Evolutionary conservation across 1,140 invertebrate species (phyloP).

Genomic region (Caenorhabditis briggsae): DNA sequence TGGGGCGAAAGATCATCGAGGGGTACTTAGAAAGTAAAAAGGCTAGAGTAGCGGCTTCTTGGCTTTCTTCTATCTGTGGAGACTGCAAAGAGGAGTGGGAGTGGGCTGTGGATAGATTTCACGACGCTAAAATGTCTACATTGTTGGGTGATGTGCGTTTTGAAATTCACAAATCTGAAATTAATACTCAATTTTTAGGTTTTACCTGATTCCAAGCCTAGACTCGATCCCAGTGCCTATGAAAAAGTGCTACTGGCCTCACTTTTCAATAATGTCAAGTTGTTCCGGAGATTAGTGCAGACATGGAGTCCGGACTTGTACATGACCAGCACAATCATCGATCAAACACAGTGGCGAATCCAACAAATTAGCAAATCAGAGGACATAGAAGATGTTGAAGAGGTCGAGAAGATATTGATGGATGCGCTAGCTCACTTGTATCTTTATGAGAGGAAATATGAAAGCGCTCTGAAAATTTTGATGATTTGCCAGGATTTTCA

Average conservation of each 20-base stretch:
- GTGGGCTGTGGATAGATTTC: slow-evolving; percentile 91
- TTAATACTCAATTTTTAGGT: slow-evolving; percentile 3
- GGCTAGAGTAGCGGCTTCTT: slow-evolving; percentile 35
- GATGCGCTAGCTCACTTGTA: slow-evolving; percentile 88
- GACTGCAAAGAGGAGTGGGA: slow-evolving; percentile 89
- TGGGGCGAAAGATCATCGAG: slow-evolving; percentile 50
- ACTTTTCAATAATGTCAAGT: slow-evolving; percentile 86
- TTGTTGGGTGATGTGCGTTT: slow-evolving; percentile 49
- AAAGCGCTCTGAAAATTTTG: slow-evolving; percentile 92
- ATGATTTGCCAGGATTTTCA: slow-evolving; percentile 79
- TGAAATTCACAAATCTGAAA: neutral
- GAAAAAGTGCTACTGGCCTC: slow-evolving; percentile 96
- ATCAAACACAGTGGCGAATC: slow-evolving; percentile 16
- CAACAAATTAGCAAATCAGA: slow-evolving; percentile 38
- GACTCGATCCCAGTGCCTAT: slow-evolving; percentile 88
- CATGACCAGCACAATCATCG: slow-evolving; percentile 80
- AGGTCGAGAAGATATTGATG: slow-evolving; percentile 35
- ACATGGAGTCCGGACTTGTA: slow-evolving; percentile 91
- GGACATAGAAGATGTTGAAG: neutral
- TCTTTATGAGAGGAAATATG: slow-evolving; percentile 89
- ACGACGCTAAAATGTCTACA: slow-evolving; percentile 81
- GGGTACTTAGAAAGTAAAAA: slow-evolving; percentile 6
- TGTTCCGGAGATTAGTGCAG: slow-evolving; percentile 85
- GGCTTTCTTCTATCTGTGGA: slow-evolving; percentile 66
- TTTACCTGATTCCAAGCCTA: slow-evolving; percentile 82